Percentiles rank a stretch among this genome's conserved stretches.
These are phyloP conservation scores for Phthorimaea operculella DNA, from an alignment of 1,140 invertebrate species.

Conservation along the genomic window DNA sequence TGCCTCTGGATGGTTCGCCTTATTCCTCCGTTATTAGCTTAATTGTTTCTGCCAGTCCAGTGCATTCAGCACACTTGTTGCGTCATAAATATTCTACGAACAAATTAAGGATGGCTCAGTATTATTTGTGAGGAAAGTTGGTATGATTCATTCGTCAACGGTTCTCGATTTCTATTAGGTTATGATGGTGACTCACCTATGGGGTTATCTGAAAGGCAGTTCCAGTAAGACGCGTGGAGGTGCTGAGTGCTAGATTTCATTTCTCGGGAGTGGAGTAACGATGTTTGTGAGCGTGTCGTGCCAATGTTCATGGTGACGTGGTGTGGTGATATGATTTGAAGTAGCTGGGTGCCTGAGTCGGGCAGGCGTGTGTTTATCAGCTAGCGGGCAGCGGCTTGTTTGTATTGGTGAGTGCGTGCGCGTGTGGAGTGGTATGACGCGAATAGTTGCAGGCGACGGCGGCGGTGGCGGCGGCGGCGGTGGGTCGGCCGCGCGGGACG, in stretches of 20 bases:
- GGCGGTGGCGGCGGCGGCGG: constrained; percentile 15
- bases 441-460: constrained; percentile 45
- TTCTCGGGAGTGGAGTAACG: constrained; percentile 3
- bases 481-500: constrained; percentile 17
- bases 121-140: too few species aligned
- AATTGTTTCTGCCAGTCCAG: too few species aligned
- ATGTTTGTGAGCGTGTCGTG: constrained; percentile 9
- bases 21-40: too few species aligned
- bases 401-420: constrained; percentile 58
- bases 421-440: constrained; percentile 55
- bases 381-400: constrained; percentile 41
- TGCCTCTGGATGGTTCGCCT: too few species aligned
- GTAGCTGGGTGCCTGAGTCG: constrained; percentile 21
- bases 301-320: constrained; percentile 10
- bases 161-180: too few species aligned
- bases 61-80: too few species aligned
- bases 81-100: too few species aligned
- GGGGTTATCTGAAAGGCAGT: neutral
- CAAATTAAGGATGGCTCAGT: too few species aligned
- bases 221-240: neutral
- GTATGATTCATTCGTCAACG: too few species aligned
- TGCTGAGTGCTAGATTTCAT: neutral
- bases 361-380: constrained; percentile 51
- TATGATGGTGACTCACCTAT: neutral
- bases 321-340: constrained; percentile 15